phyloP scores from a whole-genome alignment of 2,797 vertebrate species.

The Potorous gilbertii region DNA sequence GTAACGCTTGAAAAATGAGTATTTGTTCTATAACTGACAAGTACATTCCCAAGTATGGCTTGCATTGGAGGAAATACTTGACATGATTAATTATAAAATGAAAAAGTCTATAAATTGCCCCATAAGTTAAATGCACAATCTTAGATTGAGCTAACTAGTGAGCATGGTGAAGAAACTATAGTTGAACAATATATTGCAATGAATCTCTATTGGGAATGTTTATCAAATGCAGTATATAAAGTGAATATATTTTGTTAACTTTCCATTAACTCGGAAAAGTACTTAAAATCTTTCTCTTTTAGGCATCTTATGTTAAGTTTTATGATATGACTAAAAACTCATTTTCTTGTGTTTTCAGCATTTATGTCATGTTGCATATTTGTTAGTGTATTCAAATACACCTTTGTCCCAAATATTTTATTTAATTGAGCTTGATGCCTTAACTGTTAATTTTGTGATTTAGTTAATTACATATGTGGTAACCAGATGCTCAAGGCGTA shows the following conservation, averaged over 20 bases:
- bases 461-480: constrained; percentile 31
- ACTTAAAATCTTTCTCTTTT: neutral
- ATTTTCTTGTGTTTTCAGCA: constrained; percentile 18
- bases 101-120: neutral
- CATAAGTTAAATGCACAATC: neutral
- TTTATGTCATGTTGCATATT: neutral
- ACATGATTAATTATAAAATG: neutral
- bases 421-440: neutral
- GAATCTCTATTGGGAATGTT: neutral
- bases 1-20: constrained; percentile 75
- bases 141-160: neutral
- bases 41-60: constrained; percentile 2
- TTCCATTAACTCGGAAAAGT: accelerated
- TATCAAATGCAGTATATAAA: neutral
- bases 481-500: neutral
- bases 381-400: neutral
- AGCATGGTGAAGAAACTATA: neutral
- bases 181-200: neutral
- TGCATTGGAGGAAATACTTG: neutral
- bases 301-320: accelerated
- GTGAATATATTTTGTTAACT: neutral
- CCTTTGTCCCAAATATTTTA: accelerated
- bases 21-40: constrained; percentile 60
- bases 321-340: neutral
- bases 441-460: constrained; percentile 47